Evolutionary conservation across 2,113 vertebrate genomes (phyloP), one percentile per base, ranked within the genome.

Genomic region (Silurus glanis): DNA sequence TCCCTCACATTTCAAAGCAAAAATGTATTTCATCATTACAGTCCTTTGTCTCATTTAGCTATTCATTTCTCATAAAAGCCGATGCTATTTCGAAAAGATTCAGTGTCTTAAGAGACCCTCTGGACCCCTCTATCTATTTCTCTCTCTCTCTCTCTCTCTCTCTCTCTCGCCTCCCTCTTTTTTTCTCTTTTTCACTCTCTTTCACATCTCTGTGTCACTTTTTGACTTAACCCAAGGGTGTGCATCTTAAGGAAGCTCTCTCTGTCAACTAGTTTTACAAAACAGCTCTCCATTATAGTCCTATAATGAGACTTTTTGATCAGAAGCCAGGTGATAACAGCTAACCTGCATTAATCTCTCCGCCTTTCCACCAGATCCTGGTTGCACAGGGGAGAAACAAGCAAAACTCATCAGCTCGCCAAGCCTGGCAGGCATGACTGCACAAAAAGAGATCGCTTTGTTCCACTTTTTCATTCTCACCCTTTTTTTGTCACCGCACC

Each of bases 231-330:
- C 89, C 90, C 89, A 83, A 89, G 86, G 85, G 84, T 82, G 85
- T 87, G 89, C 21, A 19, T 90, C 85, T 92, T 90, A 85, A 88
- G 91, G 89, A 91, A 91, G 90, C 90, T 83, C 90, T 74, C 86
- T 85, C 89, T 88, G 28, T 47, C 53, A 61, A 64, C 23, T 19
- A 61, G 37, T 80, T 89, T 91, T 89, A 90, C 87, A 89, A 72
- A 87, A 91, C 51, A 90, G 87, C 92, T 92, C 88, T 89, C 84
- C 83, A 69, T 87, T 89, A 89, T 89, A 83, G 85, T 91, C 91
- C 92, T 92, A 92, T 93, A 94, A 91, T 87, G 91, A 88, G 88
- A 88, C 89, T 91, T 93, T 94, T 91, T 95, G 93, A 93, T 94
- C 91, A 87, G 83, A 87, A 82, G 92, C 93, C 93, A 93, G 91